Percentiles rank a stretch among this genome's conserved stretches.
phyloP scores from a whole-genome alignment of 2,888 invertebrate species.

The Scrobipalpa atriplicella region DNA sequence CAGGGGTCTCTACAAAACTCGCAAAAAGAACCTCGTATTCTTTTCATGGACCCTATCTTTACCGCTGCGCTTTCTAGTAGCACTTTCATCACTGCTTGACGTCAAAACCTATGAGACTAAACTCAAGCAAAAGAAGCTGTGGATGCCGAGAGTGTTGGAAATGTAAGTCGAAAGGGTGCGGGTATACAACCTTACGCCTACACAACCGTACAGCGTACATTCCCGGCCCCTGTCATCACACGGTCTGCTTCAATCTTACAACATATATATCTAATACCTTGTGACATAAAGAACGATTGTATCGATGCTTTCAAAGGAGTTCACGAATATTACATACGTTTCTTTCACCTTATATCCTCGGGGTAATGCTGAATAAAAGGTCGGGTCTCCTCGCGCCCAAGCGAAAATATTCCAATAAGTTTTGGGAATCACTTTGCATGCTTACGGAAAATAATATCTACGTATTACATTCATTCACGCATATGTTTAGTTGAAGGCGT shows the following conservation, averaged over 20 bases:
- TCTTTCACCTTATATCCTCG: slow-evolving; percentile 39
- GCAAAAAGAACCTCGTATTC: neutral
- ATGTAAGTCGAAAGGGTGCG: neutral
- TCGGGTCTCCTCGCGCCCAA: neutral
- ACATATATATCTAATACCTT: slow-evolving; percentile 17
- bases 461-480: no score
- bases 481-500: neutral
- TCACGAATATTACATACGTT: slow-evolving; percentile 40
- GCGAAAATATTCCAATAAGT: slow-evolving; percentile 2
- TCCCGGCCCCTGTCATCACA: neutral
- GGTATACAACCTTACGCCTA: neutral
- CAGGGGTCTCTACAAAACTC: neutral
- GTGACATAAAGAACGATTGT: slow-evolving; percentile 39
- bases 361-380: slow-evolving; percentile 32
- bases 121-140: neutral
- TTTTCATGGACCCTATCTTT: neutral
- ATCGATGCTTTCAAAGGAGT: slow-evolving; percentile 39
- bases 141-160: neutral
- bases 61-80: neutral
- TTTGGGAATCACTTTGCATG: slow-evolving; percentile 9
- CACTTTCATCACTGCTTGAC: neutral
- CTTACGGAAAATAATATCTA: no score
- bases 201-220: neutral
- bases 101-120: neutral
- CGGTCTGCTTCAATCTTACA: neutral